Evolutionary conservation across 2,797 vertebrate species (phyloP), one percentile per base, ranked within the genome.

Genomic region (Malacoraja senta): DNA sequence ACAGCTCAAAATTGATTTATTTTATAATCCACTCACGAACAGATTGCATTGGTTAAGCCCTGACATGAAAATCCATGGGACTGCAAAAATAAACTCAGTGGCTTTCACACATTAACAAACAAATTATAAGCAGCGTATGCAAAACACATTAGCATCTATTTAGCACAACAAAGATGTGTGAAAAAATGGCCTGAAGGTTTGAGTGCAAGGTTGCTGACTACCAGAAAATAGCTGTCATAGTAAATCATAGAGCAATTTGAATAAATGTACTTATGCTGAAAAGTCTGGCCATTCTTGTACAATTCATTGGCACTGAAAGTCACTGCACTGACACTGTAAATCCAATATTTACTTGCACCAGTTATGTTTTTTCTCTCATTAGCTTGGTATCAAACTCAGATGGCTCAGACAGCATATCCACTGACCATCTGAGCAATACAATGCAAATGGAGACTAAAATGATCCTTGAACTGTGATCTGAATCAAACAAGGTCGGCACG

Each of bases 71-170:
- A 95, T 95, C 93, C 94, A 94, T 93, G 84, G 95, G 95, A 94
- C 95, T 95, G 95, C 94, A 96, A 94, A 95, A 95, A 95, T 95
- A 96, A 95, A 96, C 93, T 96, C 95, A 95, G 95, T 94, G 95
- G 94, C 94, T 93, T 95, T 96, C 96, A 94, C 96, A 97, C 96
- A 96, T 96, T 96, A 96, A 96, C 95, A 97, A 96, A 96, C 95
- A 97, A 96, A 96, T 97, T 96, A 96, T 96, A 96, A 97, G 96
- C 96, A 97, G 96, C 97, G 97, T 96, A 97, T 97, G 97, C 95
- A 97, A 96, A 96, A 96, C 97, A 97, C 97, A 97, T 97, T 97
- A 97, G 97, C 96, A 97, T 96, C 96, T 97, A 97, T 96, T 97
- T 97, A 97, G 96, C 96, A 96, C 96, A 96, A 95, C 96, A 96